A percentile compares a stretch with the other conserved stretches of the same genome.
Evolutionary conservation across 1,140 invertebrate species (phyloP).

Genomic region (Planococcus citri): DNA sequence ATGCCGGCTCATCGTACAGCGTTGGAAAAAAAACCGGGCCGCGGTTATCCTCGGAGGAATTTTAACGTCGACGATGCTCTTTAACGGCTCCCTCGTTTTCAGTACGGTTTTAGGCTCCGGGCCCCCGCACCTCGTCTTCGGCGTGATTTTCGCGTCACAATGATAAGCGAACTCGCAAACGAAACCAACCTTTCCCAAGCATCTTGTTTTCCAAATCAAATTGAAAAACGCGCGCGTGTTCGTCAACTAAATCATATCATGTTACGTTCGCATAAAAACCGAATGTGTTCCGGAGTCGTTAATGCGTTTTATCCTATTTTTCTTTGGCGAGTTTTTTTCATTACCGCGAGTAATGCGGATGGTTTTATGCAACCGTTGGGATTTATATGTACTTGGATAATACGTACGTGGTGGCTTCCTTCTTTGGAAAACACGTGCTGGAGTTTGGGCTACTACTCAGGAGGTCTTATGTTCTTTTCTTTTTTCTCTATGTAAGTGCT

Average conservation of each 20-base stretch:
- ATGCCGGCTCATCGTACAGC: no score
- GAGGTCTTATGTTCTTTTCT: no score
- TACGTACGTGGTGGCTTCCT: no score
- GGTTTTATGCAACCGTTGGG: neutral
- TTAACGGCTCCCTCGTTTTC: slow-evolving; percentile 1
- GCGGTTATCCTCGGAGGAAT: neutral
- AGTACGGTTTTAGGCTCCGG: neutral
- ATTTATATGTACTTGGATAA: neutral
- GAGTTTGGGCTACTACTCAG: no score
- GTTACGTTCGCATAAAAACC: neutral
- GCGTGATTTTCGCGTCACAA: neutral
- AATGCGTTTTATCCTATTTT: slow-evolving; percentile 4
- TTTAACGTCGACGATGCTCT: neutral
- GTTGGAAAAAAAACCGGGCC: neutral
- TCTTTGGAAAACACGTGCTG: no score
- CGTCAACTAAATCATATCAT: slow-evolving; percentile 1
- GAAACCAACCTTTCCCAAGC: neutral
- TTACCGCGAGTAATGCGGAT: neutral
- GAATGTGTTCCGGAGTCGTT: neutral
- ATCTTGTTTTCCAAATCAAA: neutral
- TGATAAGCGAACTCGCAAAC: neutral
- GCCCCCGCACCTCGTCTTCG: neutral
- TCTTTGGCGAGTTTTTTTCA: neutral
- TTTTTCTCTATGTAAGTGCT: no score
- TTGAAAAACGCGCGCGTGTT: neutral